Evolutionary conservation across 1,140 invertebrate species (phyloP), one percentile per base, ranked within the genome.

Genomic region (Drosophila pseudoananassae): DNA sequence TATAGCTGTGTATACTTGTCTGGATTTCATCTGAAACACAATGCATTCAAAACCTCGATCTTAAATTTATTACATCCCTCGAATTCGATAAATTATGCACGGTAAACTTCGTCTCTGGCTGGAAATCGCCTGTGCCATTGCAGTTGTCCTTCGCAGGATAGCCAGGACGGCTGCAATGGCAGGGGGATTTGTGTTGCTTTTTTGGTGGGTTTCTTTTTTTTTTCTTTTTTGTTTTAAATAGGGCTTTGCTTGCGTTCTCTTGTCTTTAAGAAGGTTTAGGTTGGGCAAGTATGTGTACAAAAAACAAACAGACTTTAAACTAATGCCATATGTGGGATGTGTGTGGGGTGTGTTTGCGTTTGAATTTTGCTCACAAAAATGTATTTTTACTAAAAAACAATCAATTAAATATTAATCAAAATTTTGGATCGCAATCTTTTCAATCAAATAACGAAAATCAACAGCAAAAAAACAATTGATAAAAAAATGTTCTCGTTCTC

Each of bases 381-480:
- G 40, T 77, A 83, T 73, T 85, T 85, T 53, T 61, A 79, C 78
- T 88, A 88, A 83, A 85, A 87, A 87, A 80, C 80, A 88, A 83
- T 76, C 68, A 73, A 64, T 88, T 82, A 85, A 87, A 78, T 71
- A 89, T 85, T 85, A 85, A 90, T 85, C 60, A 90, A 81, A 85
- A 55, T 64, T 46, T 70, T 75, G 61, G 51, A 38, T 57, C 51
- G 74, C 69, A 53, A 68, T 58, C 38, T 56, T 66, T 63, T 61
- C 58, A 68, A 81, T 84, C 45, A 82, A 81, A 89, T 89, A 90
- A 87, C 82, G 82, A 87, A 85, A 85, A 85, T 85, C 82, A 85
- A 88, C 83, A 89, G 79, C 74, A 71, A 87, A 81, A 87, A 77
- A 77, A 82, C 76, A 77, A 64, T 72, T 73, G 25, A 40, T 76